Conservation (phyloP, 2,113 vertebrate species). For the Haemorhous mexicanus region DNA sequence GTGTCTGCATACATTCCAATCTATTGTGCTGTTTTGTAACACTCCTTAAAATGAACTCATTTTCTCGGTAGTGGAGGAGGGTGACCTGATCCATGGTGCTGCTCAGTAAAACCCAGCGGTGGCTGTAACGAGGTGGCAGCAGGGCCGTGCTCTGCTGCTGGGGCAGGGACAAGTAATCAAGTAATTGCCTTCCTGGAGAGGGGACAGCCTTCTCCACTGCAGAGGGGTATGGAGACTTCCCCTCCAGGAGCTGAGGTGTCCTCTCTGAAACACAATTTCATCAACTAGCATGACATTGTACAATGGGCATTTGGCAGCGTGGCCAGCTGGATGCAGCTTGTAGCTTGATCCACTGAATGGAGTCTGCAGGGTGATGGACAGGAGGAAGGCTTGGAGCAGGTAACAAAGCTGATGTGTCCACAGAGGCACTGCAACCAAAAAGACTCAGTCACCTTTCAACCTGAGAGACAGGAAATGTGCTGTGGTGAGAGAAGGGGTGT, state of each 20-base stretch:
- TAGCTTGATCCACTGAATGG: not conserved
- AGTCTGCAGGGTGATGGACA: not conserved
- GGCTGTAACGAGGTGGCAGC: not conserved
- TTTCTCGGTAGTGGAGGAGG: not conserved
- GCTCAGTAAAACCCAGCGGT: not conserved
- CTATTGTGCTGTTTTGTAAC: not conserved
- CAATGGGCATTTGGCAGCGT: not conserved
- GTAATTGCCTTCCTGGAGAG: not conserved
- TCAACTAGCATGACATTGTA: not conserved
- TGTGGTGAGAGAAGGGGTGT: not conserved
- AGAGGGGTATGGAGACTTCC: not conserved
- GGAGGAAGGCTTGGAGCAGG: not conserved
- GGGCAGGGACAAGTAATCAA: not conserved
- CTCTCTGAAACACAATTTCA: not conserved
- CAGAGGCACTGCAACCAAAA: not conserved
- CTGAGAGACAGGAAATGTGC: not conserved
- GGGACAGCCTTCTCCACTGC: not conserved
- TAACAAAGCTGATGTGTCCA: not conserved
- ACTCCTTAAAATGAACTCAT: not conserved
- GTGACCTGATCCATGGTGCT: not conserved
- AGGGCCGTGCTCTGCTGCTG: rapidly evolving
- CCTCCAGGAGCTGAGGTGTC: not conserved
- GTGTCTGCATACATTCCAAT: not conserved
- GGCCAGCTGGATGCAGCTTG: not conserved
- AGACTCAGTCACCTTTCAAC: not conserved